Base-by-base conservation (phyloP, 2,113 vertebrate species). In the Haplochromis burtoni region DNA sequence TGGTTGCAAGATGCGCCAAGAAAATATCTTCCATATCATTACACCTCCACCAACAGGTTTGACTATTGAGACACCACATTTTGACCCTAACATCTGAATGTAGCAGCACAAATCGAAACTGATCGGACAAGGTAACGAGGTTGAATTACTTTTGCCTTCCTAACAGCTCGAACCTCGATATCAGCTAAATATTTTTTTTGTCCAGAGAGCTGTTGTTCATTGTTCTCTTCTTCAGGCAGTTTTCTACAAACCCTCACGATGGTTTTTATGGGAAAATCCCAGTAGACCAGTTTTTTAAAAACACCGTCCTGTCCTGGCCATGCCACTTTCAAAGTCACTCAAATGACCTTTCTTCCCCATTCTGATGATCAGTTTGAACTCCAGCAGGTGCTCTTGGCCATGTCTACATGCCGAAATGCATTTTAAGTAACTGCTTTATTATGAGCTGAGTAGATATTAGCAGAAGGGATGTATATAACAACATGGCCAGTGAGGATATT, bases 81-180 rank as follows among this genome's bases (percentile, higher is more conserved):
- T 42, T 73, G 40, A 17, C 21, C 21, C 4, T 7, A 45, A 4
- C 38, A 17, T 9, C 68, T 66, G 17, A 66, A 66, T 66, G 61
- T 38, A 66, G 33, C 61, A 38, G 19, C 61, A 38, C 31, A 38
- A 66, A 66, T 66, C 6, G 0, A 38, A 38, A 66, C 33, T n/a
- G 33, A 38, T n/a, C 10, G 3, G 61, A 66, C 0, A 2, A 66
- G 61, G 31, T 66, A 5, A 66, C 1, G 6, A 38, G 17, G 0
- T 0, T 71, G 4, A 71, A 9, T 71, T 42, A 42, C 66, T 16
- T 71, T 71, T 9, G 35, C 66, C 3, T 42, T 71, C 35, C n/a
- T 42, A 40, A 24, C 66, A 73, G 38, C 66, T 73, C 3, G 0
- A 45, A 45, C 19, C 0, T 71, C 5, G 2, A 17, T 26, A 26